Base-by-base conservation (phyloP, 35 echinoderm and acorn worm genomes). In the Patiria miniata region DNA sequence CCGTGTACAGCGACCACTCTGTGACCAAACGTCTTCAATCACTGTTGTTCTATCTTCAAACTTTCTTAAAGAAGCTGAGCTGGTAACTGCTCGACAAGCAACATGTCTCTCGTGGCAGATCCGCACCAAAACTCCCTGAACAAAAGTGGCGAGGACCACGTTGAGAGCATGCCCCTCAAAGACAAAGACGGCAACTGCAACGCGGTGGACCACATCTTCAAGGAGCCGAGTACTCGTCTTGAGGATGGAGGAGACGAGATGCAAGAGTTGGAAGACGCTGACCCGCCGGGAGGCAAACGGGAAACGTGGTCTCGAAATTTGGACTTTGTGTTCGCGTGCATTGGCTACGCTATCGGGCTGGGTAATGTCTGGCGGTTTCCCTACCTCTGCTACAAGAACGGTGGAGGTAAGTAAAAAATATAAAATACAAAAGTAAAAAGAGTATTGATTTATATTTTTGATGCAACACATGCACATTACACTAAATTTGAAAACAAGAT, bases 341-440 rank as follows among this genome's bases (percentile, higher is more conserved):
- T 87, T 47, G 85, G 85, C 44, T 87, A 87, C 29, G 85, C 85
- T 37, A 87, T 87, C 42, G 85, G 85, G 29, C 68, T 87, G 17
- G 85, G 85, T 1, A 87, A 87, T 54, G 85, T 87, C 5, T 87
- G 85, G 85, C 85, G 85, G 0, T 87, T 87, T 55, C 85, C 85
- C 38, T 87, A 87, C 40, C 69, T 87, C 36, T 87, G 85, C 44
- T 87, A 79, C 85, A 87, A 77, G 77, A 87, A 87, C 39, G 85
- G 85, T 36, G 85, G 85, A 87, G 85, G 85, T 87, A 87, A 78
- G 85, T 36, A 55, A 3, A 83, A 50, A 47, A 12, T 47, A 47
- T 4, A 47, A 47, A 47, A 6, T 47, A 47, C 42, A 6, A 47
- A 12, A n/a, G n/a, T n/a, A n/a, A n/a, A n/a, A n/a, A n/a, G n/a